Percentiles rank a stretch among this genome's conserved stretches.
Evolutionary conservation across 1,140 invertebrate genomes (phyloP).

Genomic region (Drosophila bocki): DNA sequence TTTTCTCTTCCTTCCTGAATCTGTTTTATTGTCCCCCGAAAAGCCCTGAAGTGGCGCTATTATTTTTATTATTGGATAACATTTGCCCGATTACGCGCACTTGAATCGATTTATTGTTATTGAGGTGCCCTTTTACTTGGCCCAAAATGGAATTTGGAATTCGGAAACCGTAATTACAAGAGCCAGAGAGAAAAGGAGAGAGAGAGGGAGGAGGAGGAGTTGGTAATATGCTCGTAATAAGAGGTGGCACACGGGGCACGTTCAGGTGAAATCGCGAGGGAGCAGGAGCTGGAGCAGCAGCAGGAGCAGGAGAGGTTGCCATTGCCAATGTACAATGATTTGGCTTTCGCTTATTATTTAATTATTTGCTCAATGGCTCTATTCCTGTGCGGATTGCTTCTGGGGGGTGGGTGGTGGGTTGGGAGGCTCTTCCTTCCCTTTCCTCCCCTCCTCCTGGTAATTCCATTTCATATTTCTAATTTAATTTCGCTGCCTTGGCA

Average conservation of each 20-base stretch:
- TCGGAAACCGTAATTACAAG: slow-evolving; percentile 71
- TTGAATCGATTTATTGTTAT: slow-evolving; percentile 82
- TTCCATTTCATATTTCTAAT: slow-evolving; percentile 48
- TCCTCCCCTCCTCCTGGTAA: background rate
- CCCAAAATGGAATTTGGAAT: background rate
- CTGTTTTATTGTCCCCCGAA: slow-evolving; percentile 43
- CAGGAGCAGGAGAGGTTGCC: slow-evolving; percentile 51
- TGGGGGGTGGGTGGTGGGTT: no score
- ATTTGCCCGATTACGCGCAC: slow-evolving; percentile 76
- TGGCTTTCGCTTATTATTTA: slow-evolving; percentile 75
- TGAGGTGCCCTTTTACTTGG: slow-evolving; percentile 40
- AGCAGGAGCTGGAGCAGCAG: slow-evolving; percentile 1
- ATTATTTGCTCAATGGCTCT: slow-evolving; percentile 77
- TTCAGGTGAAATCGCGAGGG: slow-evolving; percentile 54
- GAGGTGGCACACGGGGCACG: background rate
- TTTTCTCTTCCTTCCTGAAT: background rate
- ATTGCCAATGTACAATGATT: slow-evolving; percentile 57
- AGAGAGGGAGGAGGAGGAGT: background rate
- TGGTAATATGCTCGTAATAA: slow-evolving; percentile 8
- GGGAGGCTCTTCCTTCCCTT: background rate
- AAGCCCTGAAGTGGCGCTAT: slow-evolving; percentile 40
- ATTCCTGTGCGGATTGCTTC: slow-evolving; percentile 52
- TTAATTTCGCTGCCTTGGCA: slow-evolving; percentile 71
- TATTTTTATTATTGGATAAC: slow-evolving; percentile 80
- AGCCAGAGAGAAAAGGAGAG: slow-evolving; percentile 15